Conservation (phyloP, 2,113 vertebrate genomes). For the Diphyllodes magnificus region DNA sequence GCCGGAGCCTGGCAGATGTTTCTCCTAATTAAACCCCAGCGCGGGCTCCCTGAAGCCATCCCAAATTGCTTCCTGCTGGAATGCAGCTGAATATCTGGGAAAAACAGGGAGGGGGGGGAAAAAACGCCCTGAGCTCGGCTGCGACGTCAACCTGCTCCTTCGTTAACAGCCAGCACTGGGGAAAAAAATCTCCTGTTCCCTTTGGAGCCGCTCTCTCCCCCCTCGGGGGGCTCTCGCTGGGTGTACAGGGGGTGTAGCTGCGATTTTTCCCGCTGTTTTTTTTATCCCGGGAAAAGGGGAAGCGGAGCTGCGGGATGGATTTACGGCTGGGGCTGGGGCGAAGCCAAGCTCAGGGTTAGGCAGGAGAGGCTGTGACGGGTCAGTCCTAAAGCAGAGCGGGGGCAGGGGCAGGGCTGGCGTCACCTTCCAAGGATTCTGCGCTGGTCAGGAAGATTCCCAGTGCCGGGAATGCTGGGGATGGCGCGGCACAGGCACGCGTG, state of each 20-base stretch:
- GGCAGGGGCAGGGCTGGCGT: background rate
- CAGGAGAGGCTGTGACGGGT: background rate
- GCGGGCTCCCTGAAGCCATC: background rate
- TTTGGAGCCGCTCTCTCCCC: background rate
- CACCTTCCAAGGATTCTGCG: background rate
- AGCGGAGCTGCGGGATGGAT: background rate
- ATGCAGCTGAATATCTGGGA: background rate
- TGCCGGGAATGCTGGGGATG: background rate
- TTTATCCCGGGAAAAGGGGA: fast-evolving
- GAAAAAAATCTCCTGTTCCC: background rate
- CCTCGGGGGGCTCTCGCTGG: background rate
- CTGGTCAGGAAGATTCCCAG: background rate
- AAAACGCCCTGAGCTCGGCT: background rate
- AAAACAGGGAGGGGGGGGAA: background rate
- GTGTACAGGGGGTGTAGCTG: background rate
- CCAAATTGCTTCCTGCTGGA: conserved; percentile 8
- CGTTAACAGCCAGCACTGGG: background rate
- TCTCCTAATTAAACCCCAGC: background rate
- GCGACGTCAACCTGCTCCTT: background rate
- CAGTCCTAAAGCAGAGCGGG: fast-evolving
- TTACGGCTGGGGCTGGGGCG: background rate
- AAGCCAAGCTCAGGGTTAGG: background rate
- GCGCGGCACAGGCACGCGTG: fast-evolving
- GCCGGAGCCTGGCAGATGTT: background rate
- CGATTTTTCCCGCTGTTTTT: background rate